Percentiles rank a stretch among this genome's conserved stretches.
Evolutionary conservation across 2,113 vertebrate genomes (phyloP).

Genomic region (Phrynosoma blainvillii): DNA sequence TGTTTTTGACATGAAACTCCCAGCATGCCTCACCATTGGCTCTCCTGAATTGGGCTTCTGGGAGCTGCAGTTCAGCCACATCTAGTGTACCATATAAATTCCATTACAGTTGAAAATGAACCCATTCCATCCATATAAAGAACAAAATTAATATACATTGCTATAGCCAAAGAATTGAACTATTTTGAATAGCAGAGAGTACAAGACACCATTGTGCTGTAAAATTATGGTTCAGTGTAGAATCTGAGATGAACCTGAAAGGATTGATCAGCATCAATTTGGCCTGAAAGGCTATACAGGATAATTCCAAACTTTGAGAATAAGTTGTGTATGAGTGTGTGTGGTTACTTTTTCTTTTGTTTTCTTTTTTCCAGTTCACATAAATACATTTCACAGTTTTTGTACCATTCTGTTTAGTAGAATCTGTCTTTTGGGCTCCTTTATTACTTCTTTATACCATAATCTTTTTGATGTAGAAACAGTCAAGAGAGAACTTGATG

Average conservation of each 20-base stretch:
- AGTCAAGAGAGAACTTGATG: neutral
- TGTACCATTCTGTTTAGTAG: neutral
- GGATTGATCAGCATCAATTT: neutral
- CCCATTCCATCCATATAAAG: neutral
- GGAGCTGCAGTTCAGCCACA: too few relatives aligned
- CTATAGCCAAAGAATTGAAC: neutral
- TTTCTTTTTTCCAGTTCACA: neutral
- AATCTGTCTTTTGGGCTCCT: neutral
- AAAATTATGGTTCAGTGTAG: slow-evolving; percentile 1
- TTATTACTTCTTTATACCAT: neutral
- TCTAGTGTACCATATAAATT: too few relatives aligned
- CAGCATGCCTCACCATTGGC: too few relatives aligned
- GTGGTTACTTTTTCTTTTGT: too few relatives aligned
- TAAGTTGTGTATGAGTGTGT: neutral
- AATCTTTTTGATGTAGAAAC: neutral
- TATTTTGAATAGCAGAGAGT: slow-evolving; percentile 24
- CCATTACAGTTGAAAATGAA: neutral
- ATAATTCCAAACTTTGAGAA: neutral
- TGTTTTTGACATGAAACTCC: too few relatives aligned
- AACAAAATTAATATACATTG: neutral
- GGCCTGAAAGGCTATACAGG: slow-evolving; percentile 18
- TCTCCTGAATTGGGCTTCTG: too few relatives aligned
- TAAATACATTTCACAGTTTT: neutral
- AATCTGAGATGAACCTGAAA: slow-evolving; percentile 26
- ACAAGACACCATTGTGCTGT: slow-evolving; percentile 13